A percentile compares a stretch with the other conserved stretches of the same genome.
Evolutionary conservation across 2,888 invertebrate species (phyloP).

Genomic region (Lordiphosa fenestrarum): DNA sequence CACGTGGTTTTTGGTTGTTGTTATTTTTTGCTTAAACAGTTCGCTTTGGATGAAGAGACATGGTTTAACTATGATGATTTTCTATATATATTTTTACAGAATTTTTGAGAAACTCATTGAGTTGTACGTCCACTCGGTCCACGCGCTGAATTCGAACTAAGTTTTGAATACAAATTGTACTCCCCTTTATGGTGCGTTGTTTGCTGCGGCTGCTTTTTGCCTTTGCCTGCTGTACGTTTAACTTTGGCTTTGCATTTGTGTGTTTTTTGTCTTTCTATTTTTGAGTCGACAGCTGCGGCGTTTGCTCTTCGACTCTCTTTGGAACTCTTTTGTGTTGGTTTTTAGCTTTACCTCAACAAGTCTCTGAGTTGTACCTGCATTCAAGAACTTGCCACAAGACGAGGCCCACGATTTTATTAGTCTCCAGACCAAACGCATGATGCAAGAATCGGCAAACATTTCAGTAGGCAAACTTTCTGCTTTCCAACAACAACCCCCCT

Average conservation of each 20-base stretch:
- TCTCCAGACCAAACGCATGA: constrained; percentile 34
- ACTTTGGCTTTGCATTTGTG: constrained; percentile 60
- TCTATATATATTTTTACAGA: constrained; percentile 1
- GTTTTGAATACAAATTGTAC: constrained; percentile 38
- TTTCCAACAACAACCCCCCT: constrained; percentile 7
- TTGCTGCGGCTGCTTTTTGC: constrained; percentile 8
- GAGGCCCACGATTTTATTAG: background rate
- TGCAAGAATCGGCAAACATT: constrained; percentile 53
- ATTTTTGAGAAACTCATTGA: background rate
- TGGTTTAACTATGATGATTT: background rate
- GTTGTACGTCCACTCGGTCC: constrained; percentile 34
- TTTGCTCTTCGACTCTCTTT: constrained; percentile 16
- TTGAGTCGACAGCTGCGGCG: constrained; percentile 37
- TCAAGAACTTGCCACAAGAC: background rate
- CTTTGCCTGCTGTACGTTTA: constrained; percentile 35
- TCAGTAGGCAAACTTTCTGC: constrained; percentile 31
- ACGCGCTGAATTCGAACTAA: constrained; percentile 58
- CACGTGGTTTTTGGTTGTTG: constrained; percentile 4
- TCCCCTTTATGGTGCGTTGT: constrained; percentile 48
- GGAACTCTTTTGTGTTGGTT: constrained; percentile 15
- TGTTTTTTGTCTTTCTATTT: constrained; percentile 21
- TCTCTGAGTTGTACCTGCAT: background rate
- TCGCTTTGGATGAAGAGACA: constrained; percentile 12
- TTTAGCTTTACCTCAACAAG: no score
- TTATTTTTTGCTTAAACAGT: constrained; percentile 16